Base-by-base conservation (phyloP, 1,140 invertebrate species). In the Aplysia californica region DNA sequence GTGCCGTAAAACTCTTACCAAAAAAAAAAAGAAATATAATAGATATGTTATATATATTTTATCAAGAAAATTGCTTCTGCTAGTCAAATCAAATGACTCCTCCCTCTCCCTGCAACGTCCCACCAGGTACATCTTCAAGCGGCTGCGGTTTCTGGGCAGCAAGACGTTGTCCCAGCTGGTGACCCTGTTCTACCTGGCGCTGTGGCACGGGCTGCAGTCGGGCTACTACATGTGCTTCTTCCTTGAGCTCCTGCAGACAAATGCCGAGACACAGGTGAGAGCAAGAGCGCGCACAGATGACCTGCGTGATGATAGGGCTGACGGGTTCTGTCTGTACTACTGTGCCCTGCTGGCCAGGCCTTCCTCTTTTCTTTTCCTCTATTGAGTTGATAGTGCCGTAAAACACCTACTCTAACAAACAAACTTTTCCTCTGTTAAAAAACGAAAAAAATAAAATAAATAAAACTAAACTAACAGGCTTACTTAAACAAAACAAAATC, bases 201-300 rank as follows among this genome's bases (percentile, higher is more conserved):
- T 98, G 0, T 99, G 97, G 97, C 97, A 99, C 87, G 97, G 97
- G 21, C 92, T 95, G 55, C 94, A 96, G 82, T 93, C 93, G 18
- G 96, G 96, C 2, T 99, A 99, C 84, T 98, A 97, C 85, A 91
- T 96, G 79, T 94, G 94, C 59, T 99, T 99, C 90, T 93, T 96
- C 55, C 94, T 97, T 87, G 97, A 99, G 87, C 98, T 98, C 77
- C 64, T 89, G 29, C 93, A 97, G 56, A 95, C 97, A 85, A 94
- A 93, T 78, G 93, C 95, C 80, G 97, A 98, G 86, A 95, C 94
- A 91, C 95, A 96, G 86, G 95, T 96, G 90, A 93, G 93, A 91
- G 55, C 56, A 15, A 21, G n/a, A 2, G 26, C 21, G 21, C n/a
- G 38, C 59, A 74, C 26, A 26, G 10, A 31, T 36, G 5, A 21